These are phyloP conservation scores for Sander lucioperca DNA, from an alignment of 2,113 vertebrate genomes.

Conservation along the genomic window DNA sequence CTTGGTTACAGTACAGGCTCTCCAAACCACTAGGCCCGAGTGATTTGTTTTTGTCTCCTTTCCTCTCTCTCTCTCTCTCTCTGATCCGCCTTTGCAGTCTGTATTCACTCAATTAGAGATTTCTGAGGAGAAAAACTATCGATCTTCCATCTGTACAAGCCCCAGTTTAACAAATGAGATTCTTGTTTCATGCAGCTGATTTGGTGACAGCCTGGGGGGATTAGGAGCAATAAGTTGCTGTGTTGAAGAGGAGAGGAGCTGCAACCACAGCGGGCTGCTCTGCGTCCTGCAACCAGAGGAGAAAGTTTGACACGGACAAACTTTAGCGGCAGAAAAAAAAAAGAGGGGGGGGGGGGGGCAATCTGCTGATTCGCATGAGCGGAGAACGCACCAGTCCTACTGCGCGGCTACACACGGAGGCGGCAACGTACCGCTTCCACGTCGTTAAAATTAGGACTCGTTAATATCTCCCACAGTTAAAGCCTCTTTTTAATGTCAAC, in stretches of 20 bases:
- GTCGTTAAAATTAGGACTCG: not conserved
- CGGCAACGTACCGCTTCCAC: not conserved
- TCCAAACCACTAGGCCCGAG: constrained; percentile 55
- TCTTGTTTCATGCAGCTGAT: constrained; percentile 96
- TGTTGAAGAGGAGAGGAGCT: constrained; percentile 71
- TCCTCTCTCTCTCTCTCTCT: not conserved
- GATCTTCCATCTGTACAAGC: constrained; percentile 97
- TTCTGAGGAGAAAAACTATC: constrained; percentile 95
- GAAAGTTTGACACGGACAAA: constrained; percentile 32
- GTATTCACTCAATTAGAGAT: constrained; percentile 97
- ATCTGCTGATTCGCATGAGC: not conserved
- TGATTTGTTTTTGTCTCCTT: constrained; percentile 61
- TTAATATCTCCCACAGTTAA: not conserved
- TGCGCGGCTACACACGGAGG: too few species aligned
- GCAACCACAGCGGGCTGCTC: constrained; percentile 8
- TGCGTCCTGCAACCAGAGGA: not conserved
- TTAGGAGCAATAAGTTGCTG: constrained; percentile 96
- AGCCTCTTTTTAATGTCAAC: not conserved
- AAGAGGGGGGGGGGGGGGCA: too few species aligned
- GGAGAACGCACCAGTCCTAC: not conserved
- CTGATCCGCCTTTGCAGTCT: constrained; percentile 82
- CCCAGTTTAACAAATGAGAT: constrained; percentile 96
- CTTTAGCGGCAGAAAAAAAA: not conserved
- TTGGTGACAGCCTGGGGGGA: constrained; percentile 93
- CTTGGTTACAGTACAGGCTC: constrained; percentile 10